Evolutionary conservation across 2,113 vertebrate genomes (phyloP).

Genomic region (Aegotheles bennettii): DNA sequence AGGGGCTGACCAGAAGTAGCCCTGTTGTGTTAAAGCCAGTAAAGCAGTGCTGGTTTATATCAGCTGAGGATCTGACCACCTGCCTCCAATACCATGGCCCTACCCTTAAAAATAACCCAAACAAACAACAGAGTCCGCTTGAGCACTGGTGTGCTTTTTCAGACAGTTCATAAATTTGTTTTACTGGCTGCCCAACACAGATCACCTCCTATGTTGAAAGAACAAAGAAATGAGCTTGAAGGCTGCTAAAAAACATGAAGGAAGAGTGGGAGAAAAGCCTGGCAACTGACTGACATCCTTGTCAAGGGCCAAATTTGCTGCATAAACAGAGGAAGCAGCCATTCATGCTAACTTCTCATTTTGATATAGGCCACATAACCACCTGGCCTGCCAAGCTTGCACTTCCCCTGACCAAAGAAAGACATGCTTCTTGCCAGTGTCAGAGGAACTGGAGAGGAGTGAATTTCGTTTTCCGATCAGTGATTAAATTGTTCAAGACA

Average conservation of each 20-base stretch:
- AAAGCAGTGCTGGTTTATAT: not conserved
- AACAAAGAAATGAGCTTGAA: not conserved
- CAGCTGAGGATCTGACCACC: not conserved
- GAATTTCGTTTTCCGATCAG: not conserved
- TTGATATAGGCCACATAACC: not conserved
- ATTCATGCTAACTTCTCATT: not conserved
- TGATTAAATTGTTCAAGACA: not conserved
- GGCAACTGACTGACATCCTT: not conserved
- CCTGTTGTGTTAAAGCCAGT: not conserved
- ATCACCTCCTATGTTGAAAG: not conserved
- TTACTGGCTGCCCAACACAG: not conserved
- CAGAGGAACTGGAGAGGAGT: not conserved
- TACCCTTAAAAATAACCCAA: not conserved
- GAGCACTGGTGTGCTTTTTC: not conserved
- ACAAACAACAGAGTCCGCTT: not conserved
- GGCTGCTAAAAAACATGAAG: not conserved
- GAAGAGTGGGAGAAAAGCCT: not conserved
- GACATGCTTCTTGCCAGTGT: not conserved
- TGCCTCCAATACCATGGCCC: not conserved
- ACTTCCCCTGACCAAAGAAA: not conserved
- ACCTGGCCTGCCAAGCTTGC: not conserved
- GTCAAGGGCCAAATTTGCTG: not conserved
- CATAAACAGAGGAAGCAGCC: slow-evolving; percentile 9
- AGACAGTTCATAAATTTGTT: not conserved
- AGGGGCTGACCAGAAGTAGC: not conserved